These are phyloP conservation scores for Heteromormyrus szaboi DNA, from an alignment of 2,797 vertebrate species.

Conservation along the genomic window DNA sequence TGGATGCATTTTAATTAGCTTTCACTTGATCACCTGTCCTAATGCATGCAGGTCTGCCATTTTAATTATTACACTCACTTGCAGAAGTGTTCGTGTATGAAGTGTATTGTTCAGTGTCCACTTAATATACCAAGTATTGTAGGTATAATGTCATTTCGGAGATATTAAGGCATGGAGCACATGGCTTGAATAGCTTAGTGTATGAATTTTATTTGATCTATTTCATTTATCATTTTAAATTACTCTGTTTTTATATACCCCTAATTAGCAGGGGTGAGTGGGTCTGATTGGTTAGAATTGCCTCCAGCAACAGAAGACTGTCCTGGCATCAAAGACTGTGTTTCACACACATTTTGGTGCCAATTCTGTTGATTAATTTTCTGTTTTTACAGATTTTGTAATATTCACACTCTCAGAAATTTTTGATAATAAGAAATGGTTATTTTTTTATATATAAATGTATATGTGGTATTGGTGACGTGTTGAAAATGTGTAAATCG, in stretches of 20 bases:
- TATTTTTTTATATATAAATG: background rate
- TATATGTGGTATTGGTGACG: background rate
- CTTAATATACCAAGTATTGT: background rate
- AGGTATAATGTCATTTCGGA: background rate
- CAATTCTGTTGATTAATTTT: background rate
- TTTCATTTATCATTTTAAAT: background rate
- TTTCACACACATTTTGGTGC: background rate
- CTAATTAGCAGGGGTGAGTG: background rate
- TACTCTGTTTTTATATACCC: background rate
- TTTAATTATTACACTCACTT: background rate
- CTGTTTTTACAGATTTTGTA: background rate
- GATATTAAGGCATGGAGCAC: background rate
- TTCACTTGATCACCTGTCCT: background rate
- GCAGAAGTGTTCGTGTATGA: background rate
- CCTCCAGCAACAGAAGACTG: background rate
- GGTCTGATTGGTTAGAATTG: background rate
- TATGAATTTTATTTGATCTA: background rate
- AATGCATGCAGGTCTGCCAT: background rate
- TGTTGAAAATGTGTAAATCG: background rate
- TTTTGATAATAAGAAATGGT: background rate
- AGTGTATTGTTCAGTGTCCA: background rate
- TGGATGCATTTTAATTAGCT: background rate
- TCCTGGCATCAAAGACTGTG: background rate
- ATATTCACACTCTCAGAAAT: background rate
- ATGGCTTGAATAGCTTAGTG: background rate